phyloP scores from a whole-genome alignment of 64 coral and sea anemone genomes.

The Porites lutea region DNA sequence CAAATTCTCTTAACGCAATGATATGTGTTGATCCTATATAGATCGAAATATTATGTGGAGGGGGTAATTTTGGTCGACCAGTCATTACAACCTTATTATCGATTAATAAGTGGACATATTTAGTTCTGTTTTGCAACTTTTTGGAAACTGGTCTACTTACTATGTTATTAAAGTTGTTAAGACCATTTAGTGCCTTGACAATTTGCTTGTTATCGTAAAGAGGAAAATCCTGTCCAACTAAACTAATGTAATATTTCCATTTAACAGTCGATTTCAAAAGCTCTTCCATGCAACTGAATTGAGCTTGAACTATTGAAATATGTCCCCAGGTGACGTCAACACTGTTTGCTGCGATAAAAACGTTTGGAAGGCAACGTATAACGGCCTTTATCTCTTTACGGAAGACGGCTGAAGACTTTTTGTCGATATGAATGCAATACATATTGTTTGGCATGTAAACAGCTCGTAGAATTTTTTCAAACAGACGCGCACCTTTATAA shows the following conservation, averaged over 20 bases:
- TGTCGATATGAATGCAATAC: conserved; percentile 39
- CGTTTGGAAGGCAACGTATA: conserved; percentile 31
- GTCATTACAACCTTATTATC: not conserved
- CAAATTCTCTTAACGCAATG: not conserved
- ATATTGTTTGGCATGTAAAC: not conserved
- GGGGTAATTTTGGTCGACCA: not conserved
- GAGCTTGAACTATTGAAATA: conserved; percentile 19
- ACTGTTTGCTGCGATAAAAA: conserved; percentile 10
- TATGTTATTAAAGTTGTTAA: conserved; percentile 21
- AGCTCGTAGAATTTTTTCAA: conserved; percentile 22
- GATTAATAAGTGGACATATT: not conserved
- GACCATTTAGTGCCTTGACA: not conserved
- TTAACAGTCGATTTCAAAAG: not conserved
- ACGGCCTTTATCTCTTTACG: not conserved
- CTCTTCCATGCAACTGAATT: not conserved
- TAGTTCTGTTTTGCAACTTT: not conserved
- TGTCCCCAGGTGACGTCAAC: conserved; percentile 22
- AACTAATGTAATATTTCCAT: conserved; percentile 42
- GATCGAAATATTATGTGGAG: conserved; percentile 11
- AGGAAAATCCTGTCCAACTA: conserved; percentile 40
- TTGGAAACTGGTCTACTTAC: not conserved
- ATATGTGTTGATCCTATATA: not conserved
- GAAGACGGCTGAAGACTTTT: not conserved
- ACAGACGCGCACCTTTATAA: conserved; percentile 3
- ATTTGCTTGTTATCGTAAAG: conserved; percentile 29